Evolutionary conservation across 2,797 vertebrate genomes (phyloP), one percentile per base, ranked within the genome.

Genomic region (Acipenser transmontanus): DNA sequence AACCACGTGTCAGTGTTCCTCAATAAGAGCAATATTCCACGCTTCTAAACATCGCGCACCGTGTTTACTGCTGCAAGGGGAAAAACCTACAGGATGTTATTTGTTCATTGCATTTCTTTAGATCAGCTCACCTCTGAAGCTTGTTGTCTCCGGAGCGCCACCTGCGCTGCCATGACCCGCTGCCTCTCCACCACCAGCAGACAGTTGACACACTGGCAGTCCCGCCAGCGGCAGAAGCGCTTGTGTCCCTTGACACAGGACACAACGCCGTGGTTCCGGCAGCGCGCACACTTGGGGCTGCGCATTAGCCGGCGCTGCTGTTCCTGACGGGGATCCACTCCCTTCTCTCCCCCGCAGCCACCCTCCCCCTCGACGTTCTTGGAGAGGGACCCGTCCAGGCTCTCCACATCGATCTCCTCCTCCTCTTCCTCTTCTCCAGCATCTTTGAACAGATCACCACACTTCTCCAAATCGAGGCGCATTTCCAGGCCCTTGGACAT

Each of bases 81-180:
- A 34, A 34, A 34, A 34, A 2, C 20, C 3, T 34, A 34, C 34
- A 34, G 34, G 34, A 34, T 34, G 34, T 0, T 34, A 34, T 34
- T 34, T 34, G 2, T 34, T 34, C 17, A 17, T 17, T 17, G 1
- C 14, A 17, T 34, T 49, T 63, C 11, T 12, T 49, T n/a, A 49
- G 8, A 47, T 12, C 49, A 57, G 8, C 76, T 81, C 79, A 87
- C 82, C 81, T 87, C 85, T 52, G 85, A 83, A 7, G 80, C 77
- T 69, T 89, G 87, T 64, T 87, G 86, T 76, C 90, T 80, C 78
- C 90, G 77, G 54, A 90, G 84, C 13, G 89, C 90, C 66, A 91
- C 89, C 75, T 91, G 89, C 11, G 89, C 91, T 0, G 91, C 91
- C 89, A 90, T 92, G 72, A 91, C 91, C 65, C 91, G 85, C 80